Base-by-base conservation (phyloP, 1,140 invertebrate genomes). In the Drosophila pectinifera region DNA sequence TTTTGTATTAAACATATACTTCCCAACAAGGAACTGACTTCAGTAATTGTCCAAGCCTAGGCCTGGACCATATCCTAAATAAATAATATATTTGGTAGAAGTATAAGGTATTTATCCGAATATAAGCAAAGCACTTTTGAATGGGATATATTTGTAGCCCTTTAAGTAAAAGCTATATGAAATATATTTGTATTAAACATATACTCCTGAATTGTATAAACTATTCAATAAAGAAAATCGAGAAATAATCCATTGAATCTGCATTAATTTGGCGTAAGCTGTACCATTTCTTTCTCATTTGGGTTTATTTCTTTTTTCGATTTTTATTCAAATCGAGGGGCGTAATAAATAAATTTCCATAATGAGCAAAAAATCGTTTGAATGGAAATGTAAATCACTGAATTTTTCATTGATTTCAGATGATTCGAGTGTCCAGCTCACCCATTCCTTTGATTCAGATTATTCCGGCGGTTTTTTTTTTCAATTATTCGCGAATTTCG, bases 401-500 rank as follows among this genome's bases (percentile, higher is more conserved):
- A 48, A 70, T 46, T 57, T 70, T 70, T 70, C 51, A 70, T 70
- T 70, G 63, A 69, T 69, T 57, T 70, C 67, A 26, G 34, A n/a
- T n/a, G 51, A 70, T 18, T 46, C 49, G 18, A 45, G 48, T 67
- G 42, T 20, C 67, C 65, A 18, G 18, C 20, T 49, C 39, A n/a
- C 49, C 34, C 49, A 26, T 26, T 38, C 26, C 41, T n/a, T 34
- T 10, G 16, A 26, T 43, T 53, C 18, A 2, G 13, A 36, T 53
- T 36, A 34, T 28, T 24, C 28, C 10, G 28, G 8, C 10, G 13
- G 53, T 51, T 41, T 59, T 42, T 55, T 36, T 69, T 64, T 85
- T 64, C 73, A 86, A 78, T 85, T 81, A 82, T 73, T 65, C 38
- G 43, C 57, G 56, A 75, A 72, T 86, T 75, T 81, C 61, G 58